A percentile compares a stretch with the other conserved stretches of the same genome.
Conservation (phyloP, 2,888 invertebrate genomes). For the Melieria omissa region DNA sequence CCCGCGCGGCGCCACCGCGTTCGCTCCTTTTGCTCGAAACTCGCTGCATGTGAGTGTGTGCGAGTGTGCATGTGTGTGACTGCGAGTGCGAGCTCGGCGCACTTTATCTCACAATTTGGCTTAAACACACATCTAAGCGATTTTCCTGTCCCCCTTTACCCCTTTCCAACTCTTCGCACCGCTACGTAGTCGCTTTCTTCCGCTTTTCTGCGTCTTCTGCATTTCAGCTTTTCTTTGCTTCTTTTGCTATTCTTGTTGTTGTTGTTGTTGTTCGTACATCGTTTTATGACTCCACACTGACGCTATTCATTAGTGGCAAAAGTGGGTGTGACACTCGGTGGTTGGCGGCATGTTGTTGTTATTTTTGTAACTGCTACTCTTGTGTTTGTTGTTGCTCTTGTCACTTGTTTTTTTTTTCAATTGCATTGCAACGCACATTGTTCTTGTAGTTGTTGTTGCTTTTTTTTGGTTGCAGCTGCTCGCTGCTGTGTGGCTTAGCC, state of each 20-base stretch:
- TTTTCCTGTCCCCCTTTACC: neutral
- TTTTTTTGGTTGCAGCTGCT: neutral
- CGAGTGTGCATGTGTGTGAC: neutral
- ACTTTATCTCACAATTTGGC: conserved; percentile 37
- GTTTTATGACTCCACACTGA: neutral
- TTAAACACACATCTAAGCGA: conserved; percentile 30
- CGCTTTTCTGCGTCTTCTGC: neutral
- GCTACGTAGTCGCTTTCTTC: neutral
- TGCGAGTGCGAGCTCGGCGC: neutral
- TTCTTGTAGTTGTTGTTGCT: too few species aligned
- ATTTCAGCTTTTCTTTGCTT: conserved; percentile 8
- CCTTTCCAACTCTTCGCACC: neutral
- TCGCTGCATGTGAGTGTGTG: neutral
- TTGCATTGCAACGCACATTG: too few species aligned
- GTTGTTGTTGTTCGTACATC: too few species aligned
- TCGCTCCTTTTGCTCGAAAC: conserved; percentile 9
- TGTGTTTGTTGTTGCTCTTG: neutral
- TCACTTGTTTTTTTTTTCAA: too few species aligned
- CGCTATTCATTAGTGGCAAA: conserved; percentile 40
- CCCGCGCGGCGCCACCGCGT: neutral
- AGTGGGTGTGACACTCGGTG: conserved; percentile 36
- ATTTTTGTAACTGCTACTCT: too few species aligned
- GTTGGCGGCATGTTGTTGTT: neutral
- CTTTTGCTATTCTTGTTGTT: conserved; percentile 5
- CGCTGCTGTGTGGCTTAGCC: too few species aligned